Conservation (phyloP, 2,113 vertebrate species). For the Orientallactaga bullata region DNA sequence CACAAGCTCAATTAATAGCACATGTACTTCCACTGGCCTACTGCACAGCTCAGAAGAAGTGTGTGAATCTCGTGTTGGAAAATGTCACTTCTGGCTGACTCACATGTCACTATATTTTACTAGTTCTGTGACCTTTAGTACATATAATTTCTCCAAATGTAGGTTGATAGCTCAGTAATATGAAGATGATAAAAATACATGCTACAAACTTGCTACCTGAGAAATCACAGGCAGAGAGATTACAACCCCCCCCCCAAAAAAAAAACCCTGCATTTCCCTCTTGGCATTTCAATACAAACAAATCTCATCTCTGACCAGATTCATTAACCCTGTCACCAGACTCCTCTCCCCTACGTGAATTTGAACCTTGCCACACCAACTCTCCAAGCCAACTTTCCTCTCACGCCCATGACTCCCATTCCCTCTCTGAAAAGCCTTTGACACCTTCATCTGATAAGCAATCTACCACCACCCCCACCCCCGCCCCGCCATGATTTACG, state of each 20-base stretch:
- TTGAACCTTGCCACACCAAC: no score
- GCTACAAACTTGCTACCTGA: no score
- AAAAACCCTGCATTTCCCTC: background rate
- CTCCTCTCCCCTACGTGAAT: background rate
- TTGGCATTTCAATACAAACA: background rate
- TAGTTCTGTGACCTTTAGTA: background rate
- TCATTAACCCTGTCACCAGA: background rate
- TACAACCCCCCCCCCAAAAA: no score
- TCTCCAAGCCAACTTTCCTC: background rate
- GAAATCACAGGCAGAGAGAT: background rate
- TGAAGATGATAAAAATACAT: no score
- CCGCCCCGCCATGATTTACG: background rate
- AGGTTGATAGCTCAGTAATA: background rate
- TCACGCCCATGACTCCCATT: background rate
- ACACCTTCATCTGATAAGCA: background rate
- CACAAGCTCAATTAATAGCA: background rate
- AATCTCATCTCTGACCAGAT: background rate
- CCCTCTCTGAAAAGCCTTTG: background rate
- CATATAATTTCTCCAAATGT: background rate
- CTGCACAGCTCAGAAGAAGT: no score
- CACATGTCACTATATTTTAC: background rate
- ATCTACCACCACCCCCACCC: no score
- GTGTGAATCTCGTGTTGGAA: rapidly evolving
- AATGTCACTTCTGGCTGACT: background rate
- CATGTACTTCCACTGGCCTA: no score